Percentiles rank a stretch among this genome's conserved stretches.
phyloP scores from a whole-genome alignment of 1,140 invertebrate genomes.

The Theocolax elegans region DNA sequence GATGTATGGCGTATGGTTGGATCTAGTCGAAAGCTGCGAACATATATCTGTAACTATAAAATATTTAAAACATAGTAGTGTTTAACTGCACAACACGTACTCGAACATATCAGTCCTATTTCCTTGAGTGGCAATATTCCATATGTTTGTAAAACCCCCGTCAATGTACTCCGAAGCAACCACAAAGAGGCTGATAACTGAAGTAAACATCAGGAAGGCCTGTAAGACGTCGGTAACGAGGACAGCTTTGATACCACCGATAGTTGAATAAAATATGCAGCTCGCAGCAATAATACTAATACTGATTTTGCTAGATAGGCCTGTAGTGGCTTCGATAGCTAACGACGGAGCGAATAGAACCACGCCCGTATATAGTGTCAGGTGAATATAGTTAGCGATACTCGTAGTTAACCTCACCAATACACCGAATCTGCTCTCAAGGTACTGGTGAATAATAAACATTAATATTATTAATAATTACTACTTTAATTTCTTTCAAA shows the following conservation, averaged over 20 bases:
- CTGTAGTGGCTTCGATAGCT: slow-evolving; percentile 90
- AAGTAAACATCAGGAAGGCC: slow-evolving; percentile 79
- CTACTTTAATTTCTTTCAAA: too few species aligned
- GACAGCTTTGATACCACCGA: slow-evolving; percentile 92
- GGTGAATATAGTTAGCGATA: slow-evolving; percentile 81
- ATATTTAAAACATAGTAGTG: too few species aligned
- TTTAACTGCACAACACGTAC: slow-evolving; percentile 45
- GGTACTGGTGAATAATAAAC: slow-evolving; percentile 71
- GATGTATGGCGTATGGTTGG: slow-evolving; percentile 80
- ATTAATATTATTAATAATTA: too few species aligned
- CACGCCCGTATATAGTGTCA: slow-evolving; percentile 91
- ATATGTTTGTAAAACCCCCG: slow-evolving; percentile 73
- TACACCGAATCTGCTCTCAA: slow-evolving; percentile 84
- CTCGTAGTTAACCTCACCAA: slow-evolving; percentile 77
- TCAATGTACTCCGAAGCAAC: slow-evolving; percentile 74
- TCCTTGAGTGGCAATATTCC: slow-evolving; percentile 72
- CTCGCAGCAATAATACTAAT: slow-evolving; percentile 82
- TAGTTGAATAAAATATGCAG: slow-evolving; percentile 89
- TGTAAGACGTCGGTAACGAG: slow-evolving; percentile 89
- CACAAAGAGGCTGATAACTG: slow-evolving; percentile 61
- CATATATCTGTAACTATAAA: too few species aligned
- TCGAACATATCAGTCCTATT: slow-evolving; percentile 53
- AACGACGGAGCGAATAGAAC: slow-evolving; percentile 93
- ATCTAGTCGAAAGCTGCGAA: slow-evolving; percentile 66
- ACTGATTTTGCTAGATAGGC: slow-evolving; percentile 77